Base-by-base conservation (phyloP, 2,888 invertebrate species). In the Cephalotes varians region DNA sequence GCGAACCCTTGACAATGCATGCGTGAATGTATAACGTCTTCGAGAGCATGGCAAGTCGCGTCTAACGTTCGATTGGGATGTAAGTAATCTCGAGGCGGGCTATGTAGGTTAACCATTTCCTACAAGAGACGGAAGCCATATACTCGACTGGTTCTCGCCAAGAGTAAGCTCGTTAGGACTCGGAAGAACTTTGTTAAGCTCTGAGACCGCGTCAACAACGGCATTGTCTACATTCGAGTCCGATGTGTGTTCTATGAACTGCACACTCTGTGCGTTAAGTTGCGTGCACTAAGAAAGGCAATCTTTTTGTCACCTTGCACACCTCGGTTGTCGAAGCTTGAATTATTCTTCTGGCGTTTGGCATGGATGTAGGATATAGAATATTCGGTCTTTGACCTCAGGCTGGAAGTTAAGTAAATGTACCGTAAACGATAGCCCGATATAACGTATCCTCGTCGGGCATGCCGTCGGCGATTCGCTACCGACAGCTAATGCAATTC, bases 151-250 rank as follows among this genome's bases (percentile, higher is more conserved):
- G 89, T 82, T 89, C 87, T 86, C 85, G 87, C 83, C 86, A 87
- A 87, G 88, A 88, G 88, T 92, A 91, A 93, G 92, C 92, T 92
- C 90, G 92, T 93, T 93, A 93, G 90, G 83, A 89, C 89, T 86
- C 81, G 72, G 88, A 91, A 91, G 90, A 91, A 89, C 87, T 91
- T 89, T 88, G 85, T 89, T 89, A 90, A 90, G 88, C 90, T 56
- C 82, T 58, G 86, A 49, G 86, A 85, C 72, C 85, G 83, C 87
- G 71, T 60, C 47, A 80, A 74, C 88, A 81, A 87, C 77, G 83
- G 65, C 47, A 21, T 37, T 40, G 67, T 56, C 64, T 73, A 72
- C 47, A n/a, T 44, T 54, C 31, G 67, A 51, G 77, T 72, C 31
- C 60, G 34, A 62, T 64, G 34, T 47, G 44, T 62, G 31, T 34